Conservation (phyloP, 2,888 invertebrate species). For the Ditylenchus weischeri region DNA sequence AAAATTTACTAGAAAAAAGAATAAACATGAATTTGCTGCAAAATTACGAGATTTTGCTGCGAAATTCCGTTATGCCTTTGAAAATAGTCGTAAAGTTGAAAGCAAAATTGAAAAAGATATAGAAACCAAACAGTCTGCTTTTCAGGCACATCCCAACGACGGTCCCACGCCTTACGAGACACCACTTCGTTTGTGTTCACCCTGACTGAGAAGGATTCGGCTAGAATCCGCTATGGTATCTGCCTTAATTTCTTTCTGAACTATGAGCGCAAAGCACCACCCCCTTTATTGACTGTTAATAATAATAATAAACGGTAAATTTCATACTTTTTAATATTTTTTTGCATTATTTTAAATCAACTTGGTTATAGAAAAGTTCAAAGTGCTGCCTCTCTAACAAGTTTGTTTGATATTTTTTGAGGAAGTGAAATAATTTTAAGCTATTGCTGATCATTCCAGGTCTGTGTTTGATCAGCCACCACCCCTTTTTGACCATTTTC, state of each 20-base stretch:
- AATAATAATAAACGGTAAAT: slow-evolving; percentile 17
- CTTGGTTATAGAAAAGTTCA: slow-evolving; percentile 19
- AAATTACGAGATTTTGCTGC: too few relatives aligned
- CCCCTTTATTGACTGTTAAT: slow-evolving; percentile 13
- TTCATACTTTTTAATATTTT: slow-evolving; percentile 7
- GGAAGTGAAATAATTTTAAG: neutral
- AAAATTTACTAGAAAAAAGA: too few relatives aligned
- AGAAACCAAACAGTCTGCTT: too few relatives aligned
- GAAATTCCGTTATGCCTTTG: too few relatives aligned
- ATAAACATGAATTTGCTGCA: too few relatives aligned
- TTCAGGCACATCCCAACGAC: slow-evolving; percentile 9
- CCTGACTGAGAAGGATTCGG: slow-evolving; percentile 96
- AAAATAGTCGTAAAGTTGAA: too few relatives aligned
- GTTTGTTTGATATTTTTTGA: slow-evolving; percentile 6
- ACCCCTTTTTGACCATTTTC: slow-evolving; percentile 97
- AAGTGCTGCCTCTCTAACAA: slow-evolving; percentile 3
- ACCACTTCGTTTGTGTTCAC: slow-evolving; percentile 89
- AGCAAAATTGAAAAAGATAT: too few relatives aligned
- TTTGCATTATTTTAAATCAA: slow-evolving; percentile 16
- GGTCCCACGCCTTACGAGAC: slow-evolving; percentile 64
- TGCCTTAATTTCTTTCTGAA: slow-evolving; percentile 81
- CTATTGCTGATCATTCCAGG: slow-evolving; percentile 68
- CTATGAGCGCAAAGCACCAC: slow-evolving; percentile 12
- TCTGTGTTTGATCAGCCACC: slow-evolving; percentile 93
- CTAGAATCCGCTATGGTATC: slow-evolving; percentile 86